Evolutionary conservation across 2,113 vertebrate species (phyloP).

Genomic region (Petroica traversi): DNA sequence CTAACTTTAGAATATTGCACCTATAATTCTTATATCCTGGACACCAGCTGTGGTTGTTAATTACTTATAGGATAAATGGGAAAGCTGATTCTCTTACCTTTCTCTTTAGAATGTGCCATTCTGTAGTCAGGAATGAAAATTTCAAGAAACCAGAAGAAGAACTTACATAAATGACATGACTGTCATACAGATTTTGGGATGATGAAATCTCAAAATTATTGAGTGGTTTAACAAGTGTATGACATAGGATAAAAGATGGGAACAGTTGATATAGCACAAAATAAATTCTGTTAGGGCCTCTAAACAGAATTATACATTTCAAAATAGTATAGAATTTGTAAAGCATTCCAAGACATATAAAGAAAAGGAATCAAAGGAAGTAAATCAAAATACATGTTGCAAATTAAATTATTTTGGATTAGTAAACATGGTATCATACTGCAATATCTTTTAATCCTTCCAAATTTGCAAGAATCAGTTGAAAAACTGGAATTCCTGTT

Average conservation of each 20-base stretch:
- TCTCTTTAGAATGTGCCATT: background rate
- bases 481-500: background rate
- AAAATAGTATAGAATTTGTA: background rate
- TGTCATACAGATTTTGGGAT: background rate
- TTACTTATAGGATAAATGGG: background rate
- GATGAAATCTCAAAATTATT: background rate
- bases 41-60: background rate
- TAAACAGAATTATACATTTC: background rate
- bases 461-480: background rate
- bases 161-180: background rate
- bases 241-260: background rate
- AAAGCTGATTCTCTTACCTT: background rate
- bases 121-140: background rate
- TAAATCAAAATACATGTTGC: no score
- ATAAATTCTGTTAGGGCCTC: background rate
- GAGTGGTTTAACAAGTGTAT: background rate
- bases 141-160: background rate
- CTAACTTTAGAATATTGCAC: background rate
- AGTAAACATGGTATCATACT: background rate
- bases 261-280: background rate
- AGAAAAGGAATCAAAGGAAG: background rate
- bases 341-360: background rate
- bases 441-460: background rate
- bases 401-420: background rate
- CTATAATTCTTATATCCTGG: background rate